Evolutionary conservation across 2,113 vertebrate genomes (phyloP).

Genomic region (Nannobrachium achirus): DNA sequence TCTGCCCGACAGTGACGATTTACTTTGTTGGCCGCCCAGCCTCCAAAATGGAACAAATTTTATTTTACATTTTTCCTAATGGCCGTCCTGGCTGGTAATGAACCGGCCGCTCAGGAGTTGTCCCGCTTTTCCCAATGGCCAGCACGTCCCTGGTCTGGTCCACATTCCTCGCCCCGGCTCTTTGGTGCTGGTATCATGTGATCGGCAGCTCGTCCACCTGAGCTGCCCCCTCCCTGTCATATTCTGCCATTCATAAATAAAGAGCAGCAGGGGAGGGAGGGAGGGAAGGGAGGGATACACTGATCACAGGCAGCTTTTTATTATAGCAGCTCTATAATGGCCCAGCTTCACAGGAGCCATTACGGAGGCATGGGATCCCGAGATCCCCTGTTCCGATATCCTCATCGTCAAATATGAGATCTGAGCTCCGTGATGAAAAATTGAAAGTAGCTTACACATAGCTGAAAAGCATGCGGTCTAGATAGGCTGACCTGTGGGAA

Average conservation of each 20-base stretch:
- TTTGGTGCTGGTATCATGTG: conserved; percentile 66
- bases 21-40: too few relatives aligned
- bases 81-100: too few relatives aligned
- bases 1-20: too few relatives aligned
- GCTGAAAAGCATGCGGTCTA: conserved; percentile 49
- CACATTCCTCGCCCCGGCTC: conserved; percentile 84
- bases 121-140: too few relatives aligned
- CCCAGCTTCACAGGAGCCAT: conserved; percentile 68
- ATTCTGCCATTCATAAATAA: conserved; percentile 81
- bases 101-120: too few relatives aligned
- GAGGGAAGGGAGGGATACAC: conserved; percentile 41
- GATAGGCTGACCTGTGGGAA: conserved; percentile 34
- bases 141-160: too few relatives aligned
- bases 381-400: conserved; percentile 66
- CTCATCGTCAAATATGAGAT: conserved; percentile 69
- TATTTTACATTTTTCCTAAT: too few relatives aligned
- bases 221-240: conserved; percentile 64
- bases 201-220: conserved; percentile 65
- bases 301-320: conserved; percentile 71
- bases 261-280: conserved; percentile 28
- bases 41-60: too few relatives aligned
- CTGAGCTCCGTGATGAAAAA: conserved; percentile 69
- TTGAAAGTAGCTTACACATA: conserved; percentile 59
- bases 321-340: conserved; percentile 69
- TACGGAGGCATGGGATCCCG: conserved; percentile 66